Evolutionary conservation across 2,888 invertebrate species (phyloP).

Genomic region (Limnephilus auricula): DNA sequence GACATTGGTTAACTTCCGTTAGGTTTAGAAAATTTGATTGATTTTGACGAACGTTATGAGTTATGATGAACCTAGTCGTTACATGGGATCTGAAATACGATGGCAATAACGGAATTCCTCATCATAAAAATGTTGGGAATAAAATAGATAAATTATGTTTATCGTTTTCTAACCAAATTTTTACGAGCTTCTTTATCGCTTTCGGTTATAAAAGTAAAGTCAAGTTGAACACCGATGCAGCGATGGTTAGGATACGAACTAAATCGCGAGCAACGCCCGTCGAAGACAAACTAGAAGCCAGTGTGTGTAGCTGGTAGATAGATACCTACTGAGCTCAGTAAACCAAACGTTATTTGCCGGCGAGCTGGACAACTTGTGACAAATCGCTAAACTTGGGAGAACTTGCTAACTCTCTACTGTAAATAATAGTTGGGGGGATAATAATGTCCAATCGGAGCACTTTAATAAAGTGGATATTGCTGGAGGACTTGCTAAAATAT

Average conservation of each 20-base stretch:
- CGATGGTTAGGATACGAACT: neutral
- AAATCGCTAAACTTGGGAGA: slow-evolving; percentile 20
- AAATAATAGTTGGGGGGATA: neutral
- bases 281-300: neutral
- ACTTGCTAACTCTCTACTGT: neutral
- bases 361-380: slow-evolving; percentile 10
- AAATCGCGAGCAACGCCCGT: neutral
- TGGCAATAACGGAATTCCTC: neutral
- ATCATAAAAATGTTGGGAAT: neutral
- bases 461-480: neutral
- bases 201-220: neutral
- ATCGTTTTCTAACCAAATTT: neutral
- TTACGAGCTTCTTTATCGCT: neutral
- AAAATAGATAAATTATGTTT: neutral
- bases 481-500: neutral
- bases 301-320: neutral
- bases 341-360: slow-evolving; percentile 15
- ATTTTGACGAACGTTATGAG: no score
- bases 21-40: no score
- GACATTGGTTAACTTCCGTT: no score
- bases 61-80: neutral
- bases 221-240: neutral
- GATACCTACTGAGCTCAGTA: neutral
- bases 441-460: slow-evolving; percentile 4
- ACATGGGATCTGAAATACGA: neutral